These are phyloP conservation scores for Scomber colias DNA, from an alignment of 2,113 vertebrate genomes.

Conservation along the genomic window DNA sequence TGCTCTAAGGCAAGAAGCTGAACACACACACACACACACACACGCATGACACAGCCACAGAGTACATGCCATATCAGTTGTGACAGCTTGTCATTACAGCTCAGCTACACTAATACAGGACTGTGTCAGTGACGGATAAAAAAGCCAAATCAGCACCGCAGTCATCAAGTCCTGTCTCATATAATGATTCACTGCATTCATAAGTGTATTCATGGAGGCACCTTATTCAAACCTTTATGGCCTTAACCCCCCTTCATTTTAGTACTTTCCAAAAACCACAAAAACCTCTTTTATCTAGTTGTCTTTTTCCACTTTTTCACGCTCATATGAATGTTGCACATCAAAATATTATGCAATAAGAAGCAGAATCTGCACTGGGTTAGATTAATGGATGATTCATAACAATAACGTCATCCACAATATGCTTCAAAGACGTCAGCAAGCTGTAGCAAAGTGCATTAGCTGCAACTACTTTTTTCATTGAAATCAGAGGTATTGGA, in stretches of 20 bases:
- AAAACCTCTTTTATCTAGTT: constrained; percentile 15
- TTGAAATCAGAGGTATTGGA: background rate
- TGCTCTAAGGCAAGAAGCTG: background rate
- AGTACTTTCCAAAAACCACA: constrained; percentile 25
- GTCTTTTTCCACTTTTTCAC: constrained; percentile 7
- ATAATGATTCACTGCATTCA: constrained; percentile 13
- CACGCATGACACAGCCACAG: constrained; percentile 8
- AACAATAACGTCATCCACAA: background rate
- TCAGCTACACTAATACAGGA: constrained; percentile 37
- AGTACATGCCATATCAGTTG: constrained; percentile 33
- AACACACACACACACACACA: constrained; percentile 32
- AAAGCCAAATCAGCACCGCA: constrained; percentile 30
- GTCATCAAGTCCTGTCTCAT: constrained; percentile 16
- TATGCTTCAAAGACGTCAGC: background rate
- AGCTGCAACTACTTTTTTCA: background rate
- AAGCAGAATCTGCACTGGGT: background rate
- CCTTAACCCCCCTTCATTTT: constrained; percentile 8
- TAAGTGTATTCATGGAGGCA: constrained; percentile 16
- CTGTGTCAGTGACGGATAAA: constrained; percentile 10
- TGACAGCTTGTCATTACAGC: constrained; percentile 51
- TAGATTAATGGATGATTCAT: constrained; percentile 18
- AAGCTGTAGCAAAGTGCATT: too few relatives aligned
- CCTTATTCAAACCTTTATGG: constrained; percentile 24
- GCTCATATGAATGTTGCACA: background rate
- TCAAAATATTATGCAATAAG: background rate